Conservation (phyloP, 2,888 invertebrate species). For the Nephrotoma guestfalica region DNA sequence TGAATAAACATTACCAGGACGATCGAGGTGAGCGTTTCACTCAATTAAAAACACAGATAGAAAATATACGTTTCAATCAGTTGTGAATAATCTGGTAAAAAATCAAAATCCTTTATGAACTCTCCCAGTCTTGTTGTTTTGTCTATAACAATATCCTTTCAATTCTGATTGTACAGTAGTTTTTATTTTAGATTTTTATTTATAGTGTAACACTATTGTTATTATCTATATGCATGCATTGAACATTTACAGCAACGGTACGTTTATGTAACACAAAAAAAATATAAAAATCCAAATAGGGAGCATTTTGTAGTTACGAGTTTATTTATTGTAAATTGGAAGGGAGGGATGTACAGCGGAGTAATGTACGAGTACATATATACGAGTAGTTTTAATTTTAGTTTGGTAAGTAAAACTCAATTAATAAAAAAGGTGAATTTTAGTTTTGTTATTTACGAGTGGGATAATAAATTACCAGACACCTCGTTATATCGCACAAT, state of each 20-base stretch:
- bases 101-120: neutral
- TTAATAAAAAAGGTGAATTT: neutral
- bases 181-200: neutral
- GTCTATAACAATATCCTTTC: neutral
- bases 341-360: neutral
- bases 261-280: neutral
- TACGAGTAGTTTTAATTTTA: neutral
- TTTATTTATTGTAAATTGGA: neutral
- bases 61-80: neutral
- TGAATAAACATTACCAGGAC: neutral
- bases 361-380: neutral
- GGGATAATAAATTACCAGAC: neutral
- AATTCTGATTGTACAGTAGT: neutral
- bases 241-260: neutral
- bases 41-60: neutral
- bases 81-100: neutral
- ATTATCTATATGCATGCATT: neutral
- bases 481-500: neutral
- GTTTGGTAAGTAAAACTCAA: neutral
- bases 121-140: neutral
- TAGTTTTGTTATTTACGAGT: neutral
- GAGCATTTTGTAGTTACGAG: neutral
- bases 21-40: neutral
- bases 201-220: neutral
- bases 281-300: neutral